These are phyloP conservation scores for Drosophila falleni DNA, from an alignment of 2,888 invertebrate species.

Conservation along the genomic window DNA sequence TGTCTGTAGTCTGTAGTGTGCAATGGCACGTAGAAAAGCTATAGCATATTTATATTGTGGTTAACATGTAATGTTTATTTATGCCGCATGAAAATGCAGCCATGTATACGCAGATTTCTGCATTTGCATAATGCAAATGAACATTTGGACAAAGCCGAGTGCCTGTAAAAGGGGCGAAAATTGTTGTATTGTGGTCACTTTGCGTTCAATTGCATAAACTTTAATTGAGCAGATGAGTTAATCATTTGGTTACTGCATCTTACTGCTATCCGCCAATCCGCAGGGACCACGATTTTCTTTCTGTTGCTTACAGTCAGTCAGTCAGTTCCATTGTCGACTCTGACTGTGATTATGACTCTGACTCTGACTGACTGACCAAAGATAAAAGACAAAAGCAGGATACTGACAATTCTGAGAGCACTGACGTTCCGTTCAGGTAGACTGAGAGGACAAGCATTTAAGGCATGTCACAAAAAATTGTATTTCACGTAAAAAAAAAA, in stretches of 20 bases:
- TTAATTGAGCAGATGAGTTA: slow-evolving; percentile 58
- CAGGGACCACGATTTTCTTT: slow-evolving; percentile 15
- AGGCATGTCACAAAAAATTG: slow-evolving; percentile 65
- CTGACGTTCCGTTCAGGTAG: slow-evolving; percentile 22
- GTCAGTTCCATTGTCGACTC: slow-evolving; percentile 2
- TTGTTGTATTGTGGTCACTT: slow-evolving; percentile 26
- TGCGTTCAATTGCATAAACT: slow-evolving; percentile 48
- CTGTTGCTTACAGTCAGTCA: slow-evolving; percentile 17
- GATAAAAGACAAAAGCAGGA: slow-evolving; percentile 26
- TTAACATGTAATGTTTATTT: slow-evolving; percentile 72
- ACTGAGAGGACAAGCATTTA: slow-evolving; percentile 52
- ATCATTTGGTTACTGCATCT: slow-evolving; percentile 33
- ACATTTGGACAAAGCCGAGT: slow-evolving; percentile 25
- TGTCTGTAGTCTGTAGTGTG: slow-evolving; percentile 23
- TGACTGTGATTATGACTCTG: neutral
- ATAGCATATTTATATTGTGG: slow-evolving; percentile 65
- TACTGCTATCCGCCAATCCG: neutral
- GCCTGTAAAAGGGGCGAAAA: slow-evolving; percentile 18
- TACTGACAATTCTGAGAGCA: slow-evolving; percentile 13
- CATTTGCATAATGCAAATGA: slow-evolving; percentile 73
- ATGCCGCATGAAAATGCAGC: slow-evolving; percentile 54
- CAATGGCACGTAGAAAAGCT: slow-evolving; percentile 40
- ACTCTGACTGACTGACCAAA: slow-evolving; percentile 7
- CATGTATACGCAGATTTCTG: slow-evolving; percentile 31
- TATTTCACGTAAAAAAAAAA: slow-evolving; percentile 50